Evolutionary conservation across 2,113 vertebrate genomes (phyloP).

Genomic region (Oceanites oceanicus): DNA sequence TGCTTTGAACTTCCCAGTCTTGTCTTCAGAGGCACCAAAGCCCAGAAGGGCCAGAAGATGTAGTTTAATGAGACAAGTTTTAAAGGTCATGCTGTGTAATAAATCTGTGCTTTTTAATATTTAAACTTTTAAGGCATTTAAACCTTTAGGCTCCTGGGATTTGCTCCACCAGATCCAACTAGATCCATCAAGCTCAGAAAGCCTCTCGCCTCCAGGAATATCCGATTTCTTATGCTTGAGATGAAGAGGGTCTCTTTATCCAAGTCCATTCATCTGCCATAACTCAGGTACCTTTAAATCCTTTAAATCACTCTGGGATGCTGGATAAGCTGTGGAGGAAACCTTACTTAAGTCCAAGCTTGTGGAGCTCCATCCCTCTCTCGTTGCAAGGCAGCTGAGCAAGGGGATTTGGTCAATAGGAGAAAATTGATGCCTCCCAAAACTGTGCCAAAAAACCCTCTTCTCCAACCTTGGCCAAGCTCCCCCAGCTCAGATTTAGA

Average conservation of each 20-base stretch:
- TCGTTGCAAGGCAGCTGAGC: not conserved
- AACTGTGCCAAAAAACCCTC: not conserved
- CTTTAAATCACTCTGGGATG: not conserved
- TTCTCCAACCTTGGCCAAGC: not conserved
- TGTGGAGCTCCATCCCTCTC: not conserved
- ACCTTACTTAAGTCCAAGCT: not conserved
- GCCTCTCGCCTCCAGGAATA: not conserved
- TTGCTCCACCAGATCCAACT: conserved; percentile 47
- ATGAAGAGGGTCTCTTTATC: conserved; percentile 26
- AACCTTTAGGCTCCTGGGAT: conserved; percentile 60
- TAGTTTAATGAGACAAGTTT: conserved; percentile 71
- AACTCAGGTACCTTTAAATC: not conserved
- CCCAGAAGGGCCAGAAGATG: conserved; percentile 66
- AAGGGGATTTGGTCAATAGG: not conserved
- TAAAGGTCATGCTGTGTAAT: conserved; percentile 69
- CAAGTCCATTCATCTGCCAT: conserved; percentile 20
- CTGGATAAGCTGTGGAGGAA: not conserved
- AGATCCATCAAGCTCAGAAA: conserved; percentile 42
- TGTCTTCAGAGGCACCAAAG: not conserved
- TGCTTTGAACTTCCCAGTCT: conserved; percentile 48
- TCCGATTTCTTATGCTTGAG: conserved; percentile 14
- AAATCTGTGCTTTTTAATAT: conserved; percentile 65
- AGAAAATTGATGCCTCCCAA: not conserved
- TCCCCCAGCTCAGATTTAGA: not conserved
- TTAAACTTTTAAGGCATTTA: conserved; percentile 69